phyloP scores from a whole-genome alignment of 2,113 vertebrate genomes.

The Smithornis capensis region DNA sequence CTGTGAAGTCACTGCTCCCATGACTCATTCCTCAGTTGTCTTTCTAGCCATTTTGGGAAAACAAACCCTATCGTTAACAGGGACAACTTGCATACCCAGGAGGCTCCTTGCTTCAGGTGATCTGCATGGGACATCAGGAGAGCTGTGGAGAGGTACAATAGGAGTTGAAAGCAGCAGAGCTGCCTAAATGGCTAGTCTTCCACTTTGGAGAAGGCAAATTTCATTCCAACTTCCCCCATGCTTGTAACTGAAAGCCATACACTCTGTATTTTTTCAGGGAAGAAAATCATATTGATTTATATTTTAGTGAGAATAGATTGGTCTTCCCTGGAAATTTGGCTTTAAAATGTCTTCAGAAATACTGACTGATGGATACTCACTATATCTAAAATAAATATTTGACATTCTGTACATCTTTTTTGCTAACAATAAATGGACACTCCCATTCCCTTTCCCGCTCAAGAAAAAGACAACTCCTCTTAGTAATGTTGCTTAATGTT shows the following conservation, averaged over 20 bases:
- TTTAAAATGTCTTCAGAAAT: neutral
- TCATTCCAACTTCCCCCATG: neutral
- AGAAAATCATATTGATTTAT: neutral
- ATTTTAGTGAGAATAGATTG: neutral
- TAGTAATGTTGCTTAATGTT: neutral
- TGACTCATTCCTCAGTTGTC: neutral
- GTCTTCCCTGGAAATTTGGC: neutral
- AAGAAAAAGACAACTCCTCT: neutral
- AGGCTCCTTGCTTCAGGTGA: neutral
- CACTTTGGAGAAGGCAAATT: neutral
- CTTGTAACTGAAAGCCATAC: neutral
- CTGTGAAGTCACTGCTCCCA: neutral
- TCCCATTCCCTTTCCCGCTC: neutral
- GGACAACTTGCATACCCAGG: neutral
- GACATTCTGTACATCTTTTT: neutral
- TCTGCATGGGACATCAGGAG: neutral
- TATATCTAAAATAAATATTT: neutral
- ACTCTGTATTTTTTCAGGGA: neutral
- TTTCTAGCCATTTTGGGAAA: neutral
- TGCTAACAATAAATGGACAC: neutral
- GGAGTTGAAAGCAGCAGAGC: neutral
- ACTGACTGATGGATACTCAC: neutral
- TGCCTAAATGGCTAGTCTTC: neutral
- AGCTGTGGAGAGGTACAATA: neutral
- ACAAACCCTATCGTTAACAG: rapidly evolving